Percentiles rank a stretch among this genome's conserved stretches.
Conservation (phyloP, 2,113 vertebrate species). For the Noturus placidus region DNA sequence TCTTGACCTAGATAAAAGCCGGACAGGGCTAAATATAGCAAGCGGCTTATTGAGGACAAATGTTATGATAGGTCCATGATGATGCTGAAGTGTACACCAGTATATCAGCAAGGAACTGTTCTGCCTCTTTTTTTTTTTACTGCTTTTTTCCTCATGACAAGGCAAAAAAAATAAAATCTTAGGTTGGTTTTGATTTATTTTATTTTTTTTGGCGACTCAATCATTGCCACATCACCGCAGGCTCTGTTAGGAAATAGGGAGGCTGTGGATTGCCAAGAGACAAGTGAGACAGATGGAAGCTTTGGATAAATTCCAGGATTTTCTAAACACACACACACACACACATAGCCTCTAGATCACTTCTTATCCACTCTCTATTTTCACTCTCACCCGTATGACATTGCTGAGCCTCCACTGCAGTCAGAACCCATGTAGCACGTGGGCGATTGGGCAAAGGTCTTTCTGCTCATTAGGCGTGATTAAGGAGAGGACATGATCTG, state of each 20-base stretch:
- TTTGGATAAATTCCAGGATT: constrained; percentile 42
- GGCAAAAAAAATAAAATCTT: constrained; percentile 11
- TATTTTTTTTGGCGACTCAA: constrained; percentile 17
- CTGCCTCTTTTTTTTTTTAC: background rate
- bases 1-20: constrained; percentile 70
- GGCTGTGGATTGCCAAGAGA: constrained; percentile 32
- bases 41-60: constrained; percentile 63
- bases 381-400: constrained; percentile 29
- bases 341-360: background rate
- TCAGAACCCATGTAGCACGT: constrained; percentile 9
- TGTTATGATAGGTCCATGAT: constrained; percentile 59
- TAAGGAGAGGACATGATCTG: constrained; percentile 1
- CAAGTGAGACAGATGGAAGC: constrained; percentile 41
- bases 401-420: background rate
- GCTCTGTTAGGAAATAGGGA: constrained; percentile 18
- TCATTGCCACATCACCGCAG: constrained; percentile 27
- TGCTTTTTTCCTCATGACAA: constrained; percentile 22
- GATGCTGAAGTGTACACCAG: constrained; percentile 44
- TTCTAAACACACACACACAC: constrained; percentile 19
- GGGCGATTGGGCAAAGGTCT: background rate
- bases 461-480: background rate
- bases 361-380: constrained; percentile 19
- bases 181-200: background rate
- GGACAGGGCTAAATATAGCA: constrained; percentile 68
- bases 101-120: background rate